A percentile compares a stretch with the other conserved stretches of the same genome.
These are phyloP conservation scores for Cantharis nigra DNA, from an alignment of 2,888 invertebrate species.

Conservation along the genomic window DNA sequence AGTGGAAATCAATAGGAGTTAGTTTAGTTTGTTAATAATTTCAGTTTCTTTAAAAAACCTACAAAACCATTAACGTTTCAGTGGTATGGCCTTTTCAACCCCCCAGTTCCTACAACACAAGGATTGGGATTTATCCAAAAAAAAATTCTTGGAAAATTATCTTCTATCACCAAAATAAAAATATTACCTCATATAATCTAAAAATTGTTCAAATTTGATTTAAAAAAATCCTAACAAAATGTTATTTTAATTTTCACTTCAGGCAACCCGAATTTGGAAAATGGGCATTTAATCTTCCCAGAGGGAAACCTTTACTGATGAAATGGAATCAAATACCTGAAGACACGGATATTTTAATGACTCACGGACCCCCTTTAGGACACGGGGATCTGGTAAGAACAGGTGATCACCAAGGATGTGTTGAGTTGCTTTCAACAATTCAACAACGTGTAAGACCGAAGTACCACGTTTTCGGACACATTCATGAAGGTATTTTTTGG, in stretches of 20 bases:
- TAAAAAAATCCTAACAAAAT: background rate
- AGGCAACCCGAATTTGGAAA: slow-evolving; percentile 81
- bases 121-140: no score
- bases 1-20: no score
- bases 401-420: slow-evolving; percentile 79
- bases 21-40: no score
- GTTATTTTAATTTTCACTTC: slow-evolving; percentile 10
- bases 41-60: no score
- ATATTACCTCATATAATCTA: no score
- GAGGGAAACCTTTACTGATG: slow-evolving; percentile 71
- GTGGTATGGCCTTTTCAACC: no score
- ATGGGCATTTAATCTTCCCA: slow-evolving; percentile 81
- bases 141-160: no score
- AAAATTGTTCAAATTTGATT: no score
- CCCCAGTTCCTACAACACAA: no score
- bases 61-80: no score
- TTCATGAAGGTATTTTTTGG: slow-evolving; percentile 71
- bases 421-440: slow-evolving; percentile 76
- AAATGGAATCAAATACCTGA: slow-evolving; percentile 82
- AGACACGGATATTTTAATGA: slow-evolving; percentile 76
- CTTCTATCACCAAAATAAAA: no score
- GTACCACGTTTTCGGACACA: slow-evolving; percentile 86
- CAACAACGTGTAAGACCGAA: slow-evolving; percentile 79
- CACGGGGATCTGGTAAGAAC: slow-evolving; percentile 78
- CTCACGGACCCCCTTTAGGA: slow-evolving; percentile 83